phyloP scores from a whole-genome alignment of 2,113 vertebrate species.

The Podiceps cristatus region DNA sequence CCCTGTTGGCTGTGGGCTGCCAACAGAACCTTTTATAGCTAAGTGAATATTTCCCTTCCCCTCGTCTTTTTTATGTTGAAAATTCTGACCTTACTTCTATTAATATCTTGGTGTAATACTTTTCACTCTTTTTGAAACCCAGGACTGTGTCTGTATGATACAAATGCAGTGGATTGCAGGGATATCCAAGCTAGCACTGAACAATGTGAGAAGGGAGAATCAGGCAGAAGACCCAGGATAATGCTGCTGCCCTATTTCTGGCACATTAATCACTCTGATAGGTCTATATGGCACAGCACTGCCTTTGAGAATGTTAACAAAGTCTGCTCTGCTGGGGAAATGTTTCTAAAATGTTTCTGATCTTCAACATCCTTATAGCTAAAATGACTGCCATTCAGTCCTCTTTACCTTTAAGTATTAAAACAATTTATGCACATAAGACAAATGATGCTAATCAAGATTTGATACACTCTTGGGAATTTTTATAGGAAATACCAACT shows the following conservation, averaged over 20 bases:
- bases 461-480: background rate
- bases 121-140: background rate
- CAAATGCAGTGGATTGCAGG: background rate
- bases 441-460: background rate
- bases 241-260: slow-evolving; percentile 17
- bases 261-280: background rate
- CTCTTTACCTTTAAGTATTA: background rate
- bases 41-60: background rate
- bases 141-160: background rate
- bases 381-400: background rate
- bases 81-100: background rate
- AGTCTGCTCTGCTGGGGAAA: background rate
- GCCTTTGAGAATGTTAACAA: background rate
- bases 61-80: background rate
- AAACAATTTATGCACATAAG: background rate
- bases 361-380: background rate
- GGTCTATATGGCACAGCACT: background rate
- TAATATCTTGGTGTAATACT: background rate
- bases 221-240: background rate
- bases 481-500: background rate
- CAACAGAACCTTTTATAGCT: background rate
- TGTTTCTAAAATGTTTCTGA: background rate
- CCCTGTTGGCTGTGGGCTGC: background rate
- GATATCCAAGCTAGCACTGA: background rate
- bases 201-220: background rate